phyloP scores from a whole-genome alignment of 2,888 invertebrate genomes.

The Cerceris rybyensis region DNA sequence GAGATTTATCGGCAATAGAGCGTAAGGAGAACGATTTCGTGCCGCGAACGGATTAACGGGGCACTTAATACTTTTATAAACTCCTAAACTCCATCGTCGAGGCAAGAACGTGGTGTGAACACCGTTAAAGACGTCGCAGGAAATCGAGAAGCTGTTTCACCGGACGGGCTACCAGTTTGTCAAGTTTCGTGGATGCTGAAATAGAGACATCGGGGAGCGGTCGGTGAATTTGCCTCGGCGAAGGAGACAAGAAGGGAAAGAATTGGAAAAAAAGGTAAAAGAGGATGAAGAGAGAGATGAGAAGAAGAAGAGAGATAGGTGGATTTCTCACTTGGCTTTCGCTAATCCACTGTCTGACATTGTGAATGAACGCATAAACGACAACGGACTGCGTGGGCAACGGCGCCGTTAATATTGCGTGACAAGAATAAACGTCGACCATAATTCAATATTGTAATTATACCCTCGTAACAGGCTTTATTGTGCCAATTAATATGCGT shows the following conservation, averaged over 20 bases:
- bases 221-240: slow-evolving; percentile 28
- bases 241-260: background rate
- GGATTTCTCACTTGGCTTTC: slow-evolving; percentile 46
- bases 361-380: slow-evolving; percentile 64
- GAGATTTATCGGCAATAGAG: background rate
- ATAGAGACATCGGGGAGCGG: slow-evolving; percentile 51
- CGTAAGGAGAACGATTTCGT: background rate
- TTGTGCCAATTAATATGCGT: slow-evolving; percentile 77
- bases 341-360: slow-evolving; percentile 56
- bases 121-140: slow-evolving; percentile 26
- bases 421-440: slow-evolving; percentile 77
- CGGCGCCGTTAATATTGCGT: slow-evolving; percentile 67
- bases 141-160: slow-evolving; percentile 31
- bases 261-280: background rate
- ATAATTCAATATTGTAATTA: slow-evolving; percentile 80
- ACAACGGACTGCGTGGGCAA: slow-evolving; percentile 55
- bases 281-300: background rate
- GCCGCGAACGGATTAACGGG: slow-evolving; percentile 3
- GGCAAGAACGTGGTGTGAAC: background rate
- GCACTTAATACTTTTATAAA: slow-evolving; percentile 2
- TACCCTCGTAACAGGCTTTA: slow-evolving; percentile 76
- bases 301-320: no score
- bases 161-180: slow-evolving; percentile 36
- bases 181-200: slow-evolving; percentile 33
- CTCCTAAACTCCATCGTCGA: background rate